These are phyloP conservation scores for Gopherus flavomarginatus DNA, from an alignment of 2,113 vertebrate genomes.

Conservation along the genomic window DNA sequence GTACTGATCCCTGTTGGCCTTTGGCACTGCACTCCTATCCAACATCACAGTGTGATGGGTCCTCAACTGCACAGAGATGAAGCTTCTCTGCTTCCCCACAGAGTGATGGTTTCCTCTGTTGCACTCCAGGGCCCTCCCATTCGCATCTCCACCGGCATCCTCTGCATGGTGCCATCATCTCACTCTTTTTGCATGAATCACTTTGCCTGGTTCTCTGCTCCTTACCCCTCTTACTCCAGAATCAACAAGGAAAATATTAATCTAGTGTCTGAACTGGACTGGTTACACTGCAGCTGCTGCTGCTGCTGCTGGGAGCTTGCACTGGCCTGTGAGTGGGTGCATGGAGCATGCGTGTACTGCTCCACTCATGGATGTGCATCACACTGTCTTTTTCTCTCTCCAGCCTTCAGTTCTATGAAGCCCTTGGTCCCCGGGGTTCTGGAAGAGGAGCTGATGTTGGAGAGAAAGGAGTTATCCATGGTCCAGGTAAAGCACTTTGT, in stretches of 20 bases:
- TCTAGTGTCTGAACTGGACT: neutral
- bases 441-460: constrained; percentile 77
- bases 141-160: neutral
- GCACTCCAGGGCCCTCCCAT: neutral
- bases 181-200: neutral
- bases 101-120: neutral
- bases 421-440: constrained; percentile 60
- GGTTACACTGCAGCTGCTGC: neutral
- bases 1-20: neutral
- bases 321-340: neutral
- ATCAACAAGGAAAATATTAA: accelerated
- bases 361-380: neutral
- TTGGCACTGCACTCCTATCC: neutral
- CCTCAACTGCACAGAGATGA: neutral
- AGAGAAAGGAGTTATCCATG: constrained; percentile 24
- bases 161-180: neutral
- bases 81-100: neutral
- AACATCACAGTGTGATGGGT: accelerated
- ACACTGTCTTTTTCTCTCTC: neutral
- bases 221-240: neutral
- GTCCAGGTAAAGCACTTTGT: constrained; percentile 56
- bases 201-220: neutral
- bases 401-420: constrained; percentile 69
- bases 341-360: too few species aligned
- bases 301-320: neutral